Evolutionary conservation across 2,113 vertebrate species (phyloP).

Genomic region (Caranx melampygus): DNA sequence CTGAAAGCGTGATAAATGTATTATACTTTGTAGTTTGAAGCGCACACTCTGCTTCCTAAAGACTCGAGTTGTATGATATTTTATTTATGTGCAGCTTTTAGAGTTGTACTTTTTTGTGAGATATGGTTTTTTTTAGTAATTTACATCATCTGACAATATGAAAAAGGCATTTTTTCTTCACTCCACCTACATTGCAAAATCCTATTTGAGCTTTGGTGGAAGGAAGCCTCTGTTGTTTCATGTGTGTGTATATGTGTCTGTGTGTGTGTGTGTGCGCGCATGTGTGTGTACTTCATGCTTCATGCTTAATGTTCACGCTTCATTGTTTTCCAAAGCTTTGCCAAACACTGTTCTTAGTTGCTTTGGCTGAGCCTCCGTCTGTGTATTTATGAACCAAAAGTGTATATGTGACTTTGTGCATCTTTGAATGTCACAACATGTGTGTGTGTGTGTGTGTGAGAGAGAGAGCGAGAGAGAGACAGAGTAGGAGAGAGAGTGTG

Average conservation of each 20-base stretch:
- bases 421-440: background rate
- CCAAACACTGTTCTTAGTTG: slow-evolving; percentile 17
- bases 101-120: background rate
- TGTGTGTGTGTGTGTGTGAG: slow-evolving; percentile 9
- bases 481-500: slow-evolving; percentile 1
- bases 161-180: background rate
- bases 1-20: too few species aligned
- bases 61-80: too few species aligned
- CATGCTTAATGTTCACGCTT: slow-evolving; percentile 16
- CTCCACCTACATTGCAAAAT: background rate
- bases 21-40: too few species aligned
- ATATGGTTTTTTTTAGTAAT: background rate
- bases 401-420: background rate
- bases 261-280: slow-evolving; percentile 11
- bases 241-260: background rate
- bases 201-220: background rate
- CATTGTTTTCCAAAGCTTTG: slow-evolving; percentile 26
- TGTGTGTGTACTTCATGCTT: background rate
- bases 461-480: background rate
- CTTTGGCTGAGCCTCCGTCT: slow-evolving; percentile 7
- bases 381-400: background rate
- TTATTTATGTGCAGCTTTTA: background rate
- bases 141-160: background rate
- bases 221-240: background rate
- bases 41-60: too few species aligned